A percentile compares a stretch with the other conserved stretches of the same genome.
Evolutionary conservation across 2,888 invertebrate genomes (phyloP).

Genomic region (Syrista parreyssii): DNA sequence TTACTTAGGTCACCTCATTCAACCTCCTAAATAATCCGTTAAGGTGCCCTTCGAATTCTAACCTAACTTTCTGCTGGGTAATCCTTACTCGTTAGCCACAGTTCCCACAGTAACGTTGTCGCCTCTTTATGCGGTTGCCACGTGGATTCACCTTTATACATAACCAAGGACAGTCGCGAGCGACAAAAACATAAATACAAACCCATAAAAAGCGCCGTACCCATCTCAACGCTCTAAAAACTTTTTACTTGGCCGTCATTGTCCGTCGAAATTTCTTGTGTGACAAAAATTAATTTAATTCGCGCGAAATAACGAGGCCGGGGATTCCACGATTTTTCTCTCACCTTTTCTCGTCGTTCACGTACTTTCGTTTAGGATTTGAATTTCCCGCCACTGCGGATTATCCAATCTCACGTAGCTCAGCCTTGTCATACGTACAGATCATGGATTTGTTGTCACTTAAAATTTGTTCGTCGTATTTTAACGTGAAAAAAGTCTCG

Average conservation of each 20-base stretch:
- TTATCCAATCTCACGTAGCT: background rate
- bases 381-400: background rate
- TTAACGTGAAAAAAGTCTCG: background rate
- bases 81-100: background rate
- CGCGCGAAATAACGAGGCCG: too few species aligned
- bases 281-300: background rate
- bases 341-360: background rate
- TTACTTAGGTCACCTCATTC: background rate
- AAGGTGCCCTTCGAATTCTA: background rate
- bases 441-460: too few species aligned
- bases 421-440: background rate
- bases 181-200: background rate
- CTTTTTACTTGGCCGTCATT: background rate
- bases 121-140: background rate
- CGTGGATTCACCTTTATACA: background rate
- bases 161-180: background rate
- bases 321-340: background rate
- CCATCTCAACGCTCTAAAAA: background rate
- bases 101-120: background rate
- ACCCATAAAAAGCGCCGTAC: background rate
- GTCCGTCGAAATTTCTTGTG: background rate
- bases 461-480: too few species aligned
- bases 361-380: background rate
- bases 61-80: background rate
- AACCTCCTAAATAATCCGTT: background rate